These are phyloP conservation scores for Temnopleurus reevesii DNA, from an alignment of 53 echinoderm and acorn worm genomes.

Conservation along the genomic window DNA sequence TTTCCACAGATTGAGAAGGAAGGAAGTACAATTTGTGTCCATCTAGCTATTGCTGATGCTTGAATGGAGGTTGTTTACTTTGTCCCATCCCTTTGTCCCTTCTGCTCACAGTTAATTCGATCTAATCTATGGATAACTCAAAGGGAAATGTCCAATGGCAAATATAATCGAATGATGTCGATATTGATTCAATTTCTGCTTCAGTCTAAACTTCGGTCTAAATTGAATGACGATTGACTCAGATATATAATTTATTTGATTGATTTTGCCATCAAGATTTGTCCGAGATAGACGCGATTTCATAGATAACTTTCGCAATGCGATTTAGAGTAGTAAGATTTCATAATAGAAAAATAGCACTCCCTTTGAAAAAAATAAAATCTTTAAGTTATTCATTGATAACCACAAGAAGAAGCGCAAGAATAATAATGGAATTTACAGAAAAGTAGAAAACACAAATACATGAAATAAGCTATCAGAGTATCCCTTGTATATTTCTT, in stretches of 20 bases:
- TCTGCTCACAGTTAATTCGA: too few relatives aligned
- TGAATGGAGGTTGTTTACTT: too few relatives aligned
- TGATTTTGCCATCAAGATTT: not conserved
- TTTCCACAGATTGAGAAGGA: too few relatives aligned
- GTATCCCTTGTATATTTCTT: too few relatives aligned
- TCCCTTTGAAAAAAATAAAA: too few relatives aligned
- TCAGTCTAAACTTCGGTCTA: not conserved
- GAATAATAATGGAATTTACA: too few relatives aligned
- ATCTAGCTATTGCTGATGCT: too few relatives aligned
- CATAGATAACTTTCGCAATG: not conserved
- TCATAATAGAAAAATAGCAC: not conserved
- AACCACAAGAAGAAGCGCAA: not conserved
- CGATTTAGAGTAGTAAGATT: not conserved
- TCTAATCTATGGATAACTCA: not conserved
- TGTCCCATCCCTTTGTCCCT: too few relatives aligned
- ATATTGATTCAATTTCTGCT: not conserved
- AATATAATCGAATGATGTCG: not conserved
- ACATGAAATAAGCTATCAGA: not conserved
- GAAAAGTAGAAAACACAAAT: too few relatives aligned
- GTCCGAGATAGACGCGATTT: not conserved
- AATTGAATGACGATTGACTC: not conserved
- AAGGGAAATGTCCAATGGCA: not conserved
- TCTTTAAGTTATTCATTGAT: not conserved
- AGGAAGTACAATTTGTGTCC: too few relatives aligned
- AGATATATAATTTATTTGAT: not conserved